Percentiles rank a stretch among this genome's conserved stretches.
Evolutionary conservation across 2,888 invertebrate genomes (phyloP).

Genomic region (Athripsodes cinereus): DNA sequence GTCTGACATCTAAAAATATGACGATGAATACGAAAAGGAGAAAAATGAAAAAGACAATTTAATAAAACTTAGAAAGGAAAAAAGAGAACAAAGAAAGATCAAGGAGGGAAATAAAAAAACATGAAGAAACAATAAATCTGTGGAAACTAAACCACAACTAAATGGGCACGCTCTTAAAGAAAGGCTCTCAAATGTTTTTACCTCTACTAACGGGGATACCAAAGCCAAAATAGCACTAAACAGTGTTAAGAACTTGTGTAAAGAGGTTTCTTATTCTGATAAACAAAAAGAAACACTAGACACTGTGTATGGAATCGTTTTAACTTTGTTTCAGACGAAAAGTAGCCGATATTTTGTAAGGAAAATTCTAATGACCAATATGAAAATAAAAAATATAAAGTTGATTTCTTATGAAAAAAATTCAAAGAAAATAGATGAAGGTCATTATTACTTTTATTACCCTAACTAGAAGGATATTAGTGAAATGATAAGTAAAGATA

Average conservation of each 20-base stretch:
- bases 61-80: constrained; percentile 1
- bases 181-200: constrained; percentile 4
- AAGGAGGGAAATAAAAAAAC: background rate
- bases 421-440: background rate
- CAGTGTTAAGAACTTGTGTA: background rate
- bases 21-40: background rate
- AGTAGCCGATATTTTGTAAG: constrained; percentile 1
- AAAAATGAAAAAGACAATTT: too few relatives aligned
- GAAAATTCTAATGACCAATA: constrained; percentile 1
- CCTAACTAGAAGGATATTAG: background rate
- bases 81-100: constrained; percentile 4
- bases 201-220: background rate
- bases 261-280: background rate
- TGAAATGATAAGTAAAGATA: background rate
- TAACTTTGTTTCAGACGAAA: constrained; percentile 4
- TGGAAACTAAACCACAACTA: background rate
- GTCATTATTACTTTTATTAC: too few relatives aligned
- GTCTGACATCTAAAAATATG: background rate
- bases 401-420: background rate
- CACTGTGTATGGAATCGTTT: background rate
- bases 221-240: background rate
- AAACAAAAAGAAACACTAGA: too few relatives aligned
- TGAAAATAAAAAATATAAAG: constrained; percentile 2
- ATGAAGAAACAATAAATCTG: background rate
- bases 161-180: background rate